Percentiles rank a stretch among this genome's conserved stretches.
These are phyloP conservation scores for Zele albiditarsus DNA, from an alignment of 2,888 invertebrate species.

Conservation along the genomic window DNA sequence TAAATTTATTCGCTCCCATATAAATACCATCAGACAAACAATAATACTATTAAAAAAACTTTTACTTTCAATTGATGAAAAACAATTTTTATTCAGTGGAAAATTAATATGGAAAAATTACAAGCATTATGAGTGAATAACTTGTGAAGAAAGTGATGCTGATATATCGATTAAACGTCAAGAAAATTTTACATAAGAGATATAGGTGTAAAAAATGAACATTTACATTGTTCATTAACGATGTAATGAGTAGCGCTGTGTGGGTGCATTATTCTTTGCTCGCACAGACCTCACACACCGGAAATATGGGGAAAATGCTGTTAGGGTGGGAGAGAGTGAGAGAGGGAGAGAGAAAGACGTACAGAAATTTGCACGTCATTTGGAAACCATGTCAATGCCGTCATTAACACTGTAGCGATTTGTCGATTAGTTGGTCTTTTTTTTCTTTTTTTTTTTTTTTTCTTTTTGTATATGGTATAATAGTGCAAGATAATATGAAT, in stretches of 20 bases:
- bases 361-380: slow-evolving; percentile 51
- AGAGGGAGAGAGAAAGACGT: slow-evolving; percentile 16
- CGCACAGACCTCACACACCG: slow-evolving; percentile 24
- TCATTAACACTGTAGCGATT: slow-evolving; percentile 41
- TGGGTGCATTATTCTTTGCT: slow-evolving; percentile 31
- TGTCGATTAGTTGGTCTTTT: slow-evolving; percentile 35
- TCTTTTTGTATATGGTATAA: not conserved
- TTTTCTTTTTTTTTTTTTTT: not conserved
- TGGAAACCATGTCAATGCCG: slow-evolving; percentile 64
- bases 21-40: not conserved
- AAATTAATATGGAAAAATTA: not conserved
- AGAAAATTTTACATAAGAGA: slow-evolving; percentile 1
- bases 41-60: slow-evolving; percentile 19
- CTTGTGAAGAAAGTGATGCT: not conserved
- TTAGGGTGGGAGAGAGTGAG: slow-evolving; percentile 9
- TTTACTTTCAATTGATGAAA: slow-evolving; percentile 32
- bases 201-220: slow-evolving; percentile 29
- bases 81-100: not conserved
- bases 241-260: slow-evolving; percentile 25
- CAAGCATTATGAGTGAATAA: not conserved
- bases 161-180: not conserved
- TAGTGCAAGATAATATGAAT: slow-evolving; percentile 5
- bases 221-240: slow-evolving; percentile 45
- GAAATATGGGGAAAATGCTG: slow-evolving; percentile 15
- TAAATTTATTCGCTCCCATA: slow-evolving; percentile 4